Conservation (phyloP, 2,888 invertebrate species). For the Chloroclystis v-ata region DNA sequence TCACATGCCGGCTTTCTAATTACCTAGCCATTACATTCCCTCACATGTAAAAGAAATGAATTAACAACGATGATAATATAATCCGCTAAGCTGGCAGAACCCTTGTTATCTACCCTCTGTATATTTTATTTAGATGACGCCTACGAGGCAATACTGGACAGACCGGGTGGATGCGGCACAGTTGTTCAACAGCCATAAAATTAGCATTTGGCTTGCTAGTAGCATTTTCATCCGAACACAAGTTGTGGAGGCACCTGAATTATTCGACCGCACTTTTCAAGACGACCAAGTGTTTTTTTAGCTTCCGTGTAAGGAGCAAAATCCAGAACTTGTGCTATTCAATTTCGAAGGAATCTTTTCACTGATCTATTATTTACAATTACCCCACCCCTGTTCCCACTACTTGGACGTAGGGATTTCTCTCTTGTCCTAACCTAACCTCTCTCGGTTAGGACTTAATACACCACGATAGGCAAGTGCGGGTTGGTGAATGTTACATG, state of each 20-base stretch:
- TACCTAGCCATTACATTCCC: slow-evolving; percentile 7
- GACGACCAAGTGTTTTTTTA: slow-evolving; percentile 27
- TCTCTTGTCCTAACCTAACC: too few relatives aligned
- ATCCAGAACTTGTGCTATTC: too few relatives aligned
- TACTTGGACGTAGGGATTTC: too few relatives aligned
- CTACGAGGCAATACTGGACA: slow-evolving; percentile 70
- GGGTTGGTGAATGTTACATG: too few relatives aligned
- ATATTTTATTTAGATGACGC: slow-evolving; percentile 72
- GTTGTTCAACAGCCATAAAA: slow-evolving; percentile 78
- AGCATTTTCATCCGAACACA: slow-evolving; percentile 69
- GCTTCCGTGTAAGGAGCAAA: slow-evolving; percentile 2
- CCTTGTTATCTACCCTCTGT: slow-evolving; percentile 54
- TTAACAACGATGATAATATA: slow-evolving; percentile 33
- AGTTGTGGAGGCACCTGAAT: slow-evolving; percentile 64
- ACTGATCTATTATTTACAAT: too few relatives aligned
- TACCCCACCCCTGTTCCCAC: too few relatives aligned
- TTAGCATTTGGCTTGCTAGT: slow-evolving; percentile 76
- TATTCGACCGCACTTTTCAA: slow-evolving; percentile 66
- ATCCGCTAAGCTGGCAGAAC: slow-evolving; percentile 39
- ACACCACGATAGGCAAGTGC: too few relatives aligned
- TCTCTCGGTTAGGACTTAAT: too few relatives aligned
- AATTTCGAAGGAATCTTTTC: too few relatives aligned
- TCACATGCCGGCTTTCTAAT: slow-evolving; percentile 3
- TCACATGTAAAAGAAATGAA: slow-evolving; percentile 26
- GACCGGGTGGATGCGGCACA: slow-evolving; percentile 66